Base-by-base conservation (phyloP, 92 coral and sea anemone genomes). In the Plumapathes pennacea region DNA sequence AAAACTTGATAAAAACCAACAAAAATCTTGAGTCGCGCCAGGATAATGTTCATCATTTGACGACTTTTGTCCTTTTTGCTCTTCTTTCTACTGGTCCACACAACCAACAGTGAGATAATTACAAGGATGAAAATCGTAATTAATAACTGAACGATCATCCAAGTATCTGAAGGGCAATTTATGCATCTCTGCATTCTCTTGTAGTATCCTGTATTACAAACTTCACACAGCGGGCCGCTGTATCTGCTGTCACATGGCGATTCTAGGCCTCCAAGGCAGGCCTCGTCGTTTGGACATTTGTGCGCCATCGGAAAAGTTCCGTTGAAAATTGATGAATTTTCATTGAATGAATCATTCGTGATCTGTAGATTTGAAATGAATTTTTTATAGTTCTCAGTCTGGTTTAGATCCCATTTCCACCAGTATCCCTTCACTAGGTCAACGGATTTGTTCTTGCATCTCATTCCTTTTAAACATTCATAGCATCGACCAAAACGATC, bases 371-470 rank as follows among this genome's bases (percentile, higher is more conserved):
- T 72, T 10, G 38, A 23, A 12, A 72, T 72, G 10, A 60, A 72
- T 18, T 25, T n/a, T 27, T 45, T 29, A 50, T 61, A 60, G 12
- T 48, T 33, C 27, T 9, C 19, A 47, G 46, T 32, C 17, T 32
- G 33, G n/a, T n/a, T n/a, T 15, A 42, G 31, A 36, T 72, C 48
- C 79, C 79, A 72, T 17, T 17, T 62, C 79, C 79, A 72, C 60
- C 40, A 61, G 50, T 60, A 72, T 2, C 79, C 79, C n/a, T 25
- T 27, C 1, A 52, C 26, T 15, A 72, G 46, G 24, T 44, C 40
- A 10, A 56, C 64, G 44, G 51, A 53, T 11, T 72, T 72, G 31
- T 72, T 46, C 27, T 60, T 25, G 54, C 80, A 72, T 50, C 28
- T 50, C 5, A 49, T 58, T 33, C 41, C 71, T 6, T 60, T 40